Conservation (phyloP, 2,797 vertebrate species). For the Tenualosa thibaudeaui region DNA sequence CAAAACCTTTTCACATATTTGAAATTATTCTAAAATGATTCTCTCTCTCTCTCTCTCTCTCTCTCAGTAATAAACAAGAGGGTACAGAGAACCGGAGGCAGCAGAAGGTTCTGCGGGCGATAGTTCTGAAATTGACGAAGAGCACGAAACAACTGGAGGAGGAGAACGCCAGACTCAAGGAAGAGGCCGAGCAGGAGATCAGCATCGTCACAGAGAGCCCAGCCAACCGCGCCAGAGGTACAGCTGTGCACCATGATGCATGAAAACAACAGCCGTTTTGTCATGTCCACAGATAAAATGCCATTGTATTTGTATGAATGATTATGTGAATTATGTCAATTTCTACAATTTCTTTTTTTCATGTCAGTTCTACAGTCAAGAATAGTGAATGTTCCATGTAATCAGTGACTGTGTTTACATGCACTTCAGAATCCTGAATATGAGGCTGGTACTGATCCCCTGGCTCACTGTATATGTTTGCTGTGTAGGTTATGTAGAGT, state of each 20-base stretch:
- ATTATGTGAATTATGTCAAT: too few relatives aligned
- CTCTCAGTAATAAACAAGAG: slow-evolving; percentile 69
- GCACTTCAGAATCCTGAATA: too few relatives aligned
- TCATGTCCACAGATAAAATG: too few relatives aligned
- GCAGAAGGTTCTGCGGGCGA: slow-evolving; percentile 78
- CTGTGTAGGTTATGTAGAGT: slow-evolving; percentile 81
- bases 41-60: not conserved
- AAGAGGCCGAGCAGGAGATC: slow-evolving; percentile 68
- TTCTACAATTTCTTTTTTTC: too few relatives aligned
- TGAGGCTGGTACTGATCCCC: too few relatives aligned
- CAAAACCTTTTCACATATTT: too few relatives aligned
- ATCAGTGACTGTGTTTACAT: too few relatives aligned
- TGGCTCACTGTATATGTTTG: not conserved
- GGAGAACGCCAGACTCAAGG: slow-evolving; percentile 81
- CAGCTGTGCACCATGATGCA: not conserved
- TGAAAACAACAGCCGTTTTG: too few relatives aligned
- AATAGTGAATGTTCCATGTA: too few relatives aligned
- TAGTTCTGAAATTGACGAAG: slow-evolving; percentile 79
- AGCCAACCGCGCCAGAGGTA: slow-evolving; percentile 70
- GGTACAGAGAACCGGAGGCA: slow-evolving; percentile 74
- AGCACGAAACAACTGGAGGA: slow-evolving; percentile 81
- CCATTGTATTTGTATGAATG: too few relatives aligned
- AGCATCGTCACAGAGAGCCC: slow-evolving; percentile 66
- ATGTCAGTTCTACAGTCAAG: too few relatives aligned
- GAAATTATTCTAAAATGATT: too few relatives aligned